Conservation (phyloP, 2,797 vertebrate species). For the Alcedo atthis region DNA sequence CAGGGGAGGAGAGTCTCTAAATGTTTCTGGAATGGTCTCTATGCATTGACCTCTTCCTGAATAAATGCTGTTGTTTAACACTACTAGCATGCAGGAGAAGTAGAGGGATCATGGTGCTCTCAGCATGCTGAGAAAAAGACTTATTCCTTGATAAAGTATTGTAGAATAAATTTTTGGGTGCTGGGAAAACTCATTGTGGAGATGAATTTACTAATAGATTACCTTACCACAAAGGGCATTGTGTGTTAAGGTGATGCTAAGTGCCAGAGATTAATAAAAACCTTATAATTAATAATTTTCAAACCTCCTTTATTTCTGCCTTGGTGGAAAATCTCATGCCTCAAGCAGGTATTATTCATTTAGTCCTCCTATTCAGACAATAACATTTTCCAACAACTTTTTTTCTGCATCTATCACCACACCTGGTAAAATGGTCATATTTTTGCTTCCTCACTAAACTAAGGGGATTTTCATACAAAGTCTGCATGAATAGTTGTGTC, state of each 20-base stretch:
- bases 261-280: background rate
- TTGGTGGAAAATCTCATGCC: background rate
- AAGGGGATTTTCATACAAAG: background rate
- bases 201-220: background rate
- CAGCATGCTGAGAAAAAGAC: background rate
- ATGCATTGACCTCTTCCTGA: background rate
- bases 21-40: background rate
- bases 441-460: background rate
- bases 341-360: background rate
- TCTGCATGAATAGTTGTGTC: background rate
- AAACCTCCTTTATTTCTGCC: background rate
- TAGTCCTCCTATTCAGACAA: background rate
- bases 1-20: background rate
- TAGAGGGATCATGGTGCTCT: fast-evolving
- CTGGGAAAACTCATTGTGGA: background rate
- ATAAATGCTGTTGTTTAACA: background rate
- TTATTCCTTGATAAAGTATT: background rate
- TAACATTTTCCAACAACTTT: background rate
- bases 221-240: background rate
- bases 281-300: background rate
- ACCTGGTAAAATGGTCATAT: background rate
- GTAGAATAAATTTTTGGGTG: background rate
- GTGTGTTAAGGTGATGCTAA: background rate
- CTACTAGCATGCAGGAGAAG: background rate
- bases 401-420: background rate